Evolutionary conservation across 2,113 vertebrate species (phyloP).

Genomic region (Natator depressus): DNA sequence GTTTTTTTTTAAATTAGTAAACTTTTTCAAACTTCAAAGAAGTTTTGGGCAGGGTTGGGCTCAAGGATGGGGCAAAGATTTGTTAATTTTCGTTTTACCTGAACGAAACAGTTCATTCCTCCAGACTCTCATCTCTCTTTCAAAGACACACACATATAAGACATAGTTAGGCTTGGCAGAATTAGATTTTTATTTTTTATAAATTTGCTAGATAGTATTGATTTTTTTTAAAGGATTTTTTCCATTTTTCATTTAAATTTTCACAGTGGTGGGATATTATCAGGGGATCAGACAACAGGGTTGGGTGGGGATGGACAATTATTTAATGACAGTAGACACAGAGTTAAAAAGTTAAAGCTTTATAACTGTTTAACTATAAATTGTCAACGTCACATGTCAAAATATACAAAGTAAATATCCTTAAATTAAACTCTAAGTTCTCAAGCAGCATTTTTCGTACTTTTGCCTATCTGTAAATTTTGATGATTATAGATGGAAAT

Average conservation of each 20-base stretch:
- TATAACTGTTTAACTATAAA: not conserved
- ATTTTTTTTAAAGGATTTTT: not conserved
- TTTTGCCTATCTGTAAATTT: not conserved
- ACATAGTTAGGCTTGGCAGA: not conserved
- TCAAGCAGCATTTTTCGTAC: not conserved
- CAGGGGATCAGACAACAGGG: not conserved
- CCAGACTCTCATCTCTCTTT: not conserved
- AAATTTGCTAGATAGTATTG: not conserved
- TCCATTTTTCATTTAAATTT: not conserved
- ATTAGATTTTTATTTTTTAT: not conserved
- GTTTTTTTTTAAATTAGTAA: fast-evolving
- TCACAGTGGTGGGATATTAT: not conserved
- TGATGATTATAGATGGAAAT: not conserved
- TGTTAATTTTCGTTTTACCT: not conserved
- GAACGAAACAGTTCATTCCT: not conserved
- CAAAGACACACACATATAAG: not conserved
- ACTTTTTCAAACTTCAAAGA: not conserved
- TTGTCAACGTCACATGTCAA: not conserved
- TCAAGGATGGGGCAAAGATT: fast-evolving
- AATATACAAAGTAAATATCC: not conserved
- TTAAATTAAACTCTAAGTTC: not conserved
- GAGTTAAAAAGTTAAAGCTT: not conserved
- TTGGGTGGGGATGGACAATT: too few relatives aligned
- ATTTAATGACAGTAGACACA: not conserved
- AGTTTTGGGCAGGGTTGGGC: not conserved